Base-by-base conservation (phyloP, 2,113 vertebrate species). In the Gnathonemus longibarbis region DNA sequence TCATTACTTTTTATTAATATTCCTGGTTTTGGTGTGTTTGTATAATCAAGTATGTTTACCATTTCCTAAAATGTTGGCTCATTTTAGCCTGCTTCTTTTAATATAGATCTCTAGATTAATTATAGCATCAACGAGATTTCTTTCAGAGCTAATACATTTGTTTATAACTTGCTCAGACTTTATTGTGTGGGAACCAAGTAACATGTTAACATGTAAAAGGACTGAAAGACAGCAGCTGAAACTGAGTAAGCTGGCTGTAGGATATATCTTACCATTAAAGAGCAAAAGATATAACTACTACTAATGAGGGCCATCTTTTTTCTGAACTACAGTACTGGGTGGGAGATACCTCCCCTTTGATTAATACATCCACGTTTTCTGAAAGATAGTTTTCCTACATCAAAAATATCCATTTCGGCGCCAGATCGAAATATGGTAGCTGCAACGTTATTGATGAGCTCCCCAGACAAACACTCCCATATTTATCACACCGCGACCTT, bases 401-500 rank as follows among this genome's bases (percentile, higher is more conserved):
- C 93, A 93, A 95, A 92, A 93, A 95, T 95, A 96, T 96, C 95
- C 92, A 96, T 96, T 96, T 96, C 93, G 45, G 93, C 93, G 89
- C 93, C 92, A 95, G 95, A 96, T 96, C 94, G 95, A 96, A 96
- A 96, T 95, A 95, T 95, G 94, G 95, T 94, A 94, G 94, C 95
- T 93, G 45, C 92, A 90, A 94, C 94, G 93, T 96, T 96, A 96
- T 96, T 96, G 95, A 96, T 96, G 95, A 95, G 95, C 96, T 97
- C 96, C 95, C 92, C 93, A 94, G 95, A 96, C 94, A 95, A 96
- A 95, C 95, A 94, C 95, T 96, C 95, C 96, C 94, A 95, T 97
- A 97, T 96, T 96, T 96, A 94, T 96, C 94, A 95, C 92, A 95
- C 95, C 92, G 92, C 97, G 97, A 98, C 98, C 98, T 99, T 97